Conservation (phyloP, 2,888 invertebrate genomes). For the Allolobophora icterica region DNA sequence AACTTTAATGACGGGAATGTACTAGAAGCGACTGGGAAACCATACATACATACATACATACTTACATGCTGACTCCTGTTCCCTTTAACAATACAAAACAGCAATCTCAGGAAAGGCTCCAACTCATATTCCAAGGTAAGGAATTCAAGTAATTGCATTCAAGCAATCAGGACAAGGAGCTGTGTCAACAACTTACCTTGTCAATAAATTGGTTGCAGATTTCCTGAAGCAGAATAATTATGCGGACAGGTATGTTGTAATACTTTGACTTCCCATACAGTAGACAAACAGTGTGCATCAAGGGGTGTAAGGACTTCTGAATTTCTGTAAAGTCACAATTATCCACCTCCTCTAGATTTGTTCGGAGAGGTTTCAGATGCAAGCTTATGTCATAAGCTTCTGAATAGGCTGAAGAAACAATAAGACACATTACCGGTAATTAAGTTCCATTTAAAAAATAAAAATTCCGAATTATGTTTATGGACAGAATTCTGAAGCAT, state of each 20-base stretch:
- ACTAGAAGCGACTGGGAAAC: too few species aligned
- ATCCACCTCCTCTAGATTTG: conserved; percentile 77
- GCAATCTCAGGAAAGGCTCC: too few species aligned
- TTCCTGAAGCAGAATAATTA: conserved; percentile 86
- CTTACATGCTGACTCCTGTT: background rate
- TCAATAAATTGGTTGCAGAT: conserved; percentile 88
- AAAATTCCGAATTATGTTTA: background rate
- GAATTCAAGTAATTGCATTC: too few species aligned
- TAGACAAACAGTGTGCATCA: conserved; percentile 85
- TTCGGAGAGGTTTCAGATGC: conserved; percentile 82
- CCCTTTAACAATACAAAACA: too few species aligned
- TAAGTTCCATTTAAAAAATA: background rate
- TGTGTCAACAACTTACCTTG: conserved; percentile 46
- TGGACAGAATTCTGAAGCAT: background rate
- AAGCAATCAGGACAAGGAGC: too few species aligned
- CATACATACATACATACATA: background rate
- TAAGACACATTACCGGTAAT: background rate
- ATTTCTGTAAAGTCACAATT: conserved; percentile 63
- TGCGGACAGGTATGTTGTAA: conserved; percentile 85
- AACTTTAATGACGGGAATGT: too few species aligned
- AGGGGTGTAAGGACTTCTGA: conserved; percentile 75
- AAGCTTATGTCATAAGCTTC: conserved; percentile 90
- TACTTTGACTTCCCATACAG: conserved; percentile 87
- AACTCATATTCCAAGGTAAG: too few species aligned
- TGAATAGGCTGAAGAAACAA: conserved; percentile 73